Conservation (phyloP, 2,797 vertebrate species). For the Ptychobarbus kaznakovi region DNA sequence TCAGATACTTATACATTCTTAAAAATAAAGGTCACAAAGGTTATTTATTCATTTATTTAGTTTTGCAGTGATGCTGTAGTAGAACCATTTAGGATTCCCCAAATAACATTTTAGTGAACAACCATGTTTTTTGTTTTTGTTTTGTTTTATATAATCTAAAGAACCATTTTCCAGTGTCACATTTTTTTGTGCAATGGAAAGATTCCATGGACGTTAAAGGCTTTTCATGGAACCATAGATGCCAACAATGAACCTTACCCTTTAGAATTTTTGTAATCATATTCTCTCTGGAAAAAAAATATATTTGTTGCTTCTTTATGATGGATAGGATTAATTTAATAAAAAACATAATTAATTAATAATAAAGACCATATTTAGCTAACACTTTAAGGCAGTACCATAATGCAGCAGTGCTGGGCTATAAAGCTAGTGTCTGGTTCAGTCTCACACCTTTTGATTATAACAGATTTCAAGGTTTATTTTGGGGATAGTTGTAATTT, state of each 20-base stretch:
- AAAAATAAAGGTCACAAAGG: background rate
- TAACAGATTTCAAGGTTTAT: conserved; percentile 37
- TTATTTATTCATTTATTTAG: too few relatives aligned
- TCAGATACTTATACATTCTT: background rate
- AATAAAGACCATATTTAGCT: background rate
- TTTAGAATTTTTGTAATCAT: background rate
- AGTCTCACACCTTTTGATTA: background rate
- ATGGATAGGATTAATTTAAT: background rate
- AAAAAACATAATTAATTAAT: background rate
- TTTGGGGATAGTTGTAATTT: conserved; percentile 12
- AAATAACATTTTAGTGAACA: background rate
- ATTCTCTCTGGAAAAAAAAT: background rate
- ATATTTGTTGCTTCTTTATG: background rate
- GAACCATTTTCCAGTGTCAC: background rate
- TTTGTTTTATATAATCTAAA: background rate
- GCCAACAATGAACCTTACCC: background rate
- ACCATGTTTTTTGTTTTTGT: background rate
- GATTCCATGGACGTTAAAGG: too few relatives aligned
- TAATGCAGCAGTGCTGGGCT: background rate
- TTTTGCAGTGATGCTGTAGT: background rate
- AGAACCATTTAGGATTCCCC: background rate
- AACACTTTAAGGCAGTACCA: background rate
- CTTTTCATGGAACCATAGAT: too few relatives aligned
- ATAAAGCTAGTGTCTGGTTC: background rate
- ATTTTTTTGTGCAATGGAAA: background rate